Conservation (phyloP, 2,888 invertebrate genomes). For the Anarsia innoxiella region DNA sequence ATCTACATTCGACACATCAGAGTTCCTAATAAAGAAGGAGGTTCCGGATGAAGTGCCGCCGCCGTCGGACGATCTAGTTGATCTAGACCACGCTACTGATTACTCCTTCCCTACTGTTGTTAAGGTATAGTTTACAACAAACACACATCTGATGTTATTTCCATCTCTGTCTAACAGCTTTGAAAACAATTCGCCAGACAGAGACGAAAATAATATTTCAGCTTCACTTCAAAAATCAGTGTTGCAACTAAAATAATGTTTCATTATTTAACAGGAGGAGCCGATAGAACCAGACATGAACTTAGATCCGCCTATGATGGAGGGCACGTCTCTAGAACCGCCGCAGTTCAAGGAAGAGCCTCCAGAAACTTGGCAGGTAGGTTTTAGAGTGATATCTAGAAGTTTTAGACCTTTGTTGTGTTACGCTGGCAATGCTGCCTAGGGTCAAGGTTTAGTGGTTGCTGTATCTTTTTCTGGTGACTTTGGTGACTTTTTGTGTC, state of each 20-base stretch:
- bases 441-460: too few relatives aligned
- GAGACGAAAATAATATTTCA: too few relatives aligned
- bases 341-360: slow-evolving; percentile 67
- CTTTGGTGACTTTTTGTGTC: too few relatives aligned
- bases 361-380: slow-evolving; percentile 67
- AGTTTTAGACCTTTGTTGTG: too few relatives aligned
- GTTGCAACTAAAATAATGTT: neutral
- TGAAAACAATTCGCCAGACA: too few relatives aligned
- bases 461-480: too few relatives aligned
- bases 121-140: too few relatives aligned
- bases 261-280: slow-evolving; percentile 61
- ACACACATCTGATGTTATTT: too few relatives aligned
- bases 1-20: slow-evolving; percentile 90
- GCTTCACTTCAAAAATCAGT: too few relatives aligned
- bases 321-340: slow-evolving; percentile 30
- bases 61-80: slow-evolving; percentile 48
- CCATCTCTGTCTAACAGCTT: too few relatives aligned
- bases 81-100: slow-evolving; percentile 48
- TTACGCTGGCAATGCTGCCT: too few relatives aligned
- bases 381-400: too few relatives aligned
- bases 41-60: slow-evolving; percentile 52
- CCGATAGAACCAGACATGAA: slow-evolving; percentile 57
- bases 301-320: slow-evolving; percentile 43
- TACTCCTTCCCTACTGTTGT: slow-evolving; percentile 50
- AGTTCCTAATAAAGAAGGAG: slow-evolving; percentile 79